Base-by-base conservation (phyloP, 2,888 invertebrate genomes). In the Laothoe populi region DNA sequence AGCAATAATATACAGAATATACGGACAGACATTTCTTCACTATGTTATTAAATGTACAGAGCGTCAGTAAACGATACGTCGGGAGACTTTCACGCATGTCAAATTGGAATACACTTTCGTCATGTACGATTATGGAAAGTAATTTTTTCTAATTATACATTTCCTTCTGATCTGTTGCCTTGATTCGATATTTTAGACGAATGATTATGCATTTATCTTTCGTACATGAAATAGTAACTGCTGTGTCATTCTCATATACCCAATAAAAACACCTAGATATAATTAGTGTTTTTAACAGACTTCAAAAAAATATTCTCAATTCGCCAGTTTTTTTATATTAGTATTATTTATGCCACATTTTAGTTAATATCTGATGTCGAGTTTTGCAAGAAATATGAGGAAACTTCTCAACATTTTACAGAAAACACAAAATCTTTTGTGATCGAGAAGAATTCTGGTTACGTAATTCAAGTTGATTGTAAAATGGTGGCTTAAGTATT, bases 111-210 rank as follows among this genome's bases (percentile, higher is more conserved):
- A 53, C 31, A 19, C 53, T 53, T 35, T 53, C 53, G 13, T 53
- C 31, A 19, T 53, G 31, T 35, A 48, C 48, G 26, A 53, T 35
- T 53, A 53, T 53, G 53, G 53, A 53, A 53, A 53, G 53, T 53
- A 35, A 26, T 53, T 53, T 19, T 53, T 53, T 53, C 53, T 53
- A 53, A 53, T 53, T 31, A 53, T 53, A 53, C 31, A 35, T 53
- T 53, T 53, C 53, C 53, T 53, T 53, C 35, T 19, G 53, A 35
- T 53, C 19, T 35, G 53, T 26, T 16, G 35, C 53, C 53, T 35
- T 35, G 11, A 11, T 19, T 19, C 19, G 8, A 19, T 53, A 16
- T 31, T 53, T 53, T 35, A 3, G 10, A 19, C 31, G 19, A 10
- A 31, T 53, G 53, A 53, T 53, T 35, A 31, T 53, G 53, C 35